These are phyloP conservation scores for Epinotia bilunana DNA, from an alignment of 2,888 invertebrate species.

Conservation along the genomic window DNA sequence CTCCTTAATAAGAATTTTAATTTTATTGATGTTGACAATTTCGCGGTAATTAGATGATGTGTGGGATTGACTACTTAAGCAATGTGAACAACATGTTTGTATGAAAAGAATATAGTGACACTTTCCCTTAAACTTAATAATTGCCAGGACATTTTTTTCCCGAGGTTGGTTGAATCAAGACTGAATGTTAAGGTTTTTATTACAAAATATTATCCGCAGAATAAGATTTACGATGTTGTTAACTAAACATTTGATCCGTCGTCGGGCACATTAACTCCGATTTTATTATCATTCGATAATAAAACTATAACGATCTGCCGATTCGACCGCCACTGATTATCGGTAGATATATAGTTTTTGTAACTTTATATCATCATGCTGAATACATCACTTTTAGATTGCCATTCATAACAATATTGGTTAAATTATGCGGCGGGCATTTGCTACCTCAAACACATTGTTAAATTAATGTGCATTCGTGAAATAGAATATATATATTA, in stretches of 20 bases:
- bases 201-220: neutral
- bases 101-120: neutral
- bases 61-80: no score
- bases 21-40: no score
- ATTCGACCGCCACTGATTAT: constrained; percentile 16
- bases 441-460: neutral
- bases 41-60: no score
- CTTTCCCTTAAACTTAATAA: neutral
- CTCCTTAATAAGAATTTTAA: no score
- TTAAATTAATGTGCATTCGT: neutral
- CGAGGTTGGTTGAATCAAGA: neutral
- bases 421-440: constrained; percentile 17
- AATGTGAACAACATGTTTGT: no score
- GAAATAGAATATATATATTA: neutral
- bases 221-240: constrained; percentile 44
- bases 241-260: constrained; percentile 41
- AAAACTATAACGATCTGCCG: constrained; percentile 38
- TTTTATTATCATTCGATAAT: constrained; percentile 37
- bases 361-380: constrained; percentile 7
- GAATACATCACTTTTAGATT: constrained; percentile 34
- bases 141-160: neutral
- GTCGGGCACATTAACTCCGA: constrained; percentile 20
- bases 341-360: constrained; percentile 28
- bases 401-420: constrained; percentile 27
- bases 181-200: constrained; percentile 11